A percentile compares a stretch with the other conserved stretches of the same genome.
Conservation (phyloP, 2,797 vertebrate species). For the Thunnus albacares region DNA sequence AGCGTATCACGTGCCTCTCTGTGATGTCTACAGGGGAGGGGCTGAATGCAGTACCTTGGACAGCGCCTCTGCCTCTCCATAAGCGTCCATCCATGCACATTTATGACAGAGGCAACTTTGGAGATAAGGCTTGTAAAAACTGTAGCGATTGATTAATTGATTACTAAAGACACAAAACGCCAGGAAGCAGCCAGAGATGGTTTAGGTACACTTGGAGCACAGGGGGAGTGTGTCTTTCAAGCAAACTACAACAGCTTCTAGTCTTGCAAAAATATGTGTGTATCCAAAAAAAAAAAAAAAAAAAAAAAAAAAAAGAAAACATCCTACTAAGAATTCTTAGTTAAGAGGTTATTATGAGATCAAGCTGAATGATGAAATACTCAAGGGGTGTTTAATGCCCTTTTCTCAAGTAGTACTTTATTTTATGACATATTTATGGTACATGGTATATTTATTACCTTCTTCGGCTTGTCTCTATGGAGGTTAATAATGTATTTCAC, state of each 20-base stretch:
- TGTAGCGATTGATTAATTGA: constrained; percentile 46
- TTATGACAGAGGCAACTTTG: constrained; percentile 61
- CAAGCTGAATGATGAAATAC: constrained; percentile 30
- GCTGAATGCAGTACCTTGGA: constrained; percentile 83
- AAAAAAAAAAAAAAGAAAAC: neutral
- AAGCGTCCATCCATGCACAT: constrained; percentile 59
- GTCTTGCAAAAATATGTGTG: too few species aligned
- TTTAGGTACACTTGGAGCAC: neutral
- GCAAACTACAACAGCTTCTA: constrained; percentile 1
- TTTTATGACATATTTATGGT: constrained; percentile 33
- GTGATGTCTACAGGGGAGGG: constrained; percentile 83
- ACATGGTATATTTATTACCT: constrained; percentile 25
- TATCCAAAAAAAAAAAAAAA: neutral
- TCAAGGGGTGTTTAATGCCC: constrained; percentile 10
- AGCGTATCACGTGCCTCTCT: constrained; percentile 81
- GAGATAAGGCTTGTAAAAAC: constrained; percentile 45
- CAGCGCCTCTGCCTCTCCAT: constrained; percentile 74
- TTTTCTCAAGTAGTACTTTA: constrained; percentile 28
- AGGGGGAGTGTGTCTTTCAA: neutral
- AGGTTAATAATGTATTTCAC: constrained; percentile 1
- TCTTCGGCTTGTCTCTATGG: constrained; percentile 11
- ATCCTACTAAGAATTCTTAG: neutral
- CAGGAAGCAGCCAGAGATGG: neutral
- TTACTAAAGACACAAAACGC: constrained; percentile 18
- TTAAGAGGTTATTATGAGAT: constrained; percentile 27